Evolutionary conservation across 1,140 invertebrate species (phyloP).

Genomic region (Nebria ingens): DNA sequence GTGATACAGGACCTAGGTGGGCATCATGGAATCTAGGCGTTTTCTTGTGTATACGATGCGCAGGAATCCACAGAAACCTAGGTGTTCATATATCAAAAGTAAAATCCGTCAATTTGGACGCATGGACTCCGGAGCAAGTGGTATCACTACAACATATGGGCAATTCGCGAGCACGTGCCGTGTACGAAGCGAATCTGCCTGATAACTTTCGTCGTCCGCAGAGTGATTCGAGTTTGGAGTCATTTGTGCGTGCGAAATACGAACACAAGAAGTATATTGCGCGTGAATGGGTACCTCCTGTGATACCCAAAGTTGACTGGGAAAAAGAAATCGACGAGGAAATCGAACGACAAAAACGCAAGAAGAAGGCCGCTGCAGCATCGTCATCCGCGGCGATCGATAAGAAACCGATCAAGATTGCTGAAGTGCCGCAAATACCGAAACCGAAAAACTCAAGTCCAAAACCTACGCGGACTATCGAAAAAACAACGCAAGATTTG

Average conservation of each 20-base stretch:
- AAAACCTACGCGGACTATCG: constrained; percentile 45
- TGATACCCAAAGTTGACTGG: constrained; percentile 71
- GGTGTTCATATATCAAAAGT: constrained; percentile 97
- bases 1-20: constrained; percentile 82
- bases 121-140: constrained; percentile 99
- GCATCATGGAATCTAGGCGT: constrained; percentile 98
- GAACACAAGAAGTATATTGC: constrained; percentile 98
- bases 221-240: constrained; percentile 85
- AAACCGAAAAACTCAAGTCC: constrained; percentile 55
- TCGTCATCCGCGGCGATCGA: constrained; percentile 34
- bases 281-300: constrained; percentile 85
- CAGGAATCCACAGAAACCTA: constrained; percentile 94
- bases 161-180: constrained; percentile 89
- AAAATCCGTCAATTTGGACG: constrained; percentile 94
- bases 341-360: constrained; percentile 65
- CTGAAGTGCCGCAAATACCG: constrained; percentile 44
- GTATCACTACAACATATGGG: constrained; percentile 92
- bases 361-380: constrained; percentile 53
- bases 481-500: constrained; percentile 42
- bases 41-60: constrained; percentile 96
- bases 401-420: constrained; percentile 37
- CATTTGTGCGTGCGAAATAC: constrained; percentile 95
- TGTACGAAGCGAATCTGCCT: constrained; percentile 95
- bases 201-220: constrained; percentile 91
- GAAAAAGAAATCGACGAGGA: constrained; percentile 84